A percentile compares a stretch with the other conserved stretches of the same genome.
phyloP scores from a whole-genome alignment of 2,113 vertebrate species.

The Gobiocypris rarus region DNA sequence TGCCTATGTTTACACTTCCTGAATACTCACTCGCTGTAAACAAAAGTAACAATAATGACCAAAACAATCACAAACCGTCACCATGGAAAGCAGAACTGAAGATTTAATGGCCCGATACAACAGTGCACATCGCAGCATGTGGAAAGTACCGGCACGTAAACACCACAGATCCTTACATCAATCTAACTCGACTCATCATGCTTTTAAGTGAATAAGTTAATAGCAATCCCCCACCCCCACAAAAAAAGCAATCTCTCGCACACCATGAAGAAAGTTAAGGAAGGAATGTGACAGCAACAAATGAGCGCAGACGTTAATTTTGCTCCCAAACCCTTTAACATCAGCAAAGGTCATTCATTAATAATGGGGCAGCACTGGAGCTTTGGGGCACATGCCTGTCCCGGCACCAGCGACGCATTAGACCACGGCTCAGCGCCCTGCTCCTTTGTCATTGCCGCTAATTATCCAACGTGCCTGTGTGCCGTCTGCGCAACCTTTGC shows the following conservation, averaged over 20 bases:
- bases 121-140: not conserved
- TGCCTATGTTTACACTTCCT: slow-evolving; percentile 48
- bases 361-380: slow-evolving; percentile 60
- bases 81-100: slow-evolving; percentile 27
- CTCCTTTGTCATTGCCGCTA: slow-evolving; percentile 62
- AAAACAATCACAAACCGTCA: slow-evolving; percentile 44
- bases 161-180: not conserved
- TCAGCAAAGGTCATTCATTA: slow-evolving; percentile 68
- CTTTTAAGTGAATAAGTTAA: slow-evolving; percentile 19
- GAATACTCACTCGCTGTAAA: slow-evolving; percentile 36
- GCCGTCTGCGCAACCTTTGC: slow-evolving; percentile 19
- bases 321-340: slow-evolving; percentile 61
- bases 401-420: slow-evolving; percentile 60
- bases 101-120: not conserved
- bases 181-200: not conserved
- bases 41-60: slow-evolving; percentile 43
- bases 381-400: slow-evolving; percentile 58
- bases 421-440: slow-evolving; percentile 55
- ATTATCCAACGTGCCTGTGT: slow-evolving; percentile 55
- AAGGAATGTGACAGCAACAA: slow-evolving; percentile 62
- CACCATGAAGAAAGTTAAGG: slow-evolving; percentile 33
- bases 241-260: slow-evolving; percentile 17
- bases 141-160: slow-evolving; percentile 7
- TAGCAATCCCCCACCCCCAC: not conserved
- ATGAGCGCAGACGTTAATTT: slow-evolving; percentile 63